Evolutionary conservation across 1,140 invertebrate species (phyloP).

Genomic region (Uloborus diversus): DNA sequence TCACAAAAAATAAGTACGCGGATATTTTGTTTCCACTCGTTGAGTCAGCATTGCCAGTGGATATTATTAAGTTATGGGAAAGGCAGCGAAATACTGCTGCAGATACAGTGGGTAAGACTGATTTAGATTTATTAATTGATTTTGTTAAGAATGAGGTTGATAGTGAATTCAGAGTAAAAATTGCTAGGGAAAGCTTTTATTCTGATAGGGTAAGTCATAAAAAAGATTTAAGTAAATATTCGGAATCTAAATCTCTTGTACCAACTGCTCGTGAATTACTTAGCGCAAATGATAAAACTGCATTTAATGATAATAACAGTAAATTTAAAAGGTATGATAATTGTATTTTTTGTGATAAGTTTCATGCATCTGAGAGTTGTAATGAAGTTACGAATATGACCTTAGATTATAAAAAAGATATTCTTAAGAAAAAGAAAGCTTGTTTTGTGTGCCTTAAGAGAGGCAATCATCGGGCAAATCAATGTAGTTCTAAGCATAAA

Average conservation of each 20-base stretch:
- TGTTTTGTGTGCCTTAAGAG: background rate
- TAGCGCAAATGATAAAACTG: background rate
- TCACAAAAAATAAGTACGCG: background rate
- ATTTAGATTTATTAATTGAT: slow-evolving; percentile 5
- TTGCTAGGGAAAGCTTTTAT: background rate
- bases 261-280: background rate
- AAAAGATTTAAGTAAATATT: no score
- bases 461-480: background rate
- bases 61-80: background rate
- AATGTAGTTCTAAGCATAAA: background rate
- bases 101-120: background rate
- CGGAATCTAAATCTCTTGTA: background rate
- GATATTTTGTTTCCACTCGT: background rate
- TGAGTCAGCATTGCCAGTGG: background rate
- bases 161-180: background rate
- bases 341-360: slow-evolving; percentile 13
- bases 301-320: background rate
- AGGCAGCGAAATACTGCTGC: background rate
- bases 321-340: background rate
- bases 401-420: background rate
- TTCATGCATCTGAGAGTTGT: slow-evolving; percentile 3
- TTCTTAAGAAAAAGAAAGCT: background rate
- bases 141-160: background rate
- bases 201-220: no score
- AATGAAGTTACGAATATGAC: background rate